These are phyloP conservation scores for Ochropleura plecta DNA, from an alignment of 2,888 invertebrate genomes.

Conservation along the genomic window DNA sequence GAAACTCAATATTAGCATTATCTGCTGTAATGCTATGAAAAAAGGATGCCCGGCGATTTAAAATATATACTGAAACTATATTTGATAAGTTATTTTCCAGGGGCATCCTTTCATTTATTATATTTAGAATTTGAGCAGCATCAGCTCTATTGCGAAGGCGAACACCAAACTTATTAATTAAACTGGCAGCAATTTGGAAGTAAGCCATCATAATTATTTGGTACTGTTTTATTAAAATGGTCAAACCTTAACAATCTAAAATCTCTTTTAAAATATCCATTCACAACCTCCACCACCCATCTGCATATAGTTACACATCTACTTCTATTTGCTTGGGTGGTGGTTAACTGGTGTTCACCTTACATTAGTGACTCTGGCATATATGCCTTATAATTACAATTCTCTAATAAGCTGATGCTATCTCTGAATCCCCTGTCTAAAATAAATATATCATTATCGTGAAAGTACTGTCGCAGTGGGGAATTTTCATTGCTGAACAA, in stretches of 20 bases:
- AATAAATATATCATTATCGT: conserved; percentile 19
- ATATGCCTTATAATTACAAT: conserved; percentile 9
- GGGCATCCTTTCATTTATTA: conserved; percentile 11
- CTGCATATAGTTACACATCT: no score
- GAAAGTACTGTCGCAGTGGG: conserved; percentile 7
- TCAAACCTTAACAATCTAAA: conserved; percentile 2
- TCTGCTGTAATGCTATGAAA: conserved; percentile 18
- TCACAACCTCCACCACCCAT: conserved; percentile 5
- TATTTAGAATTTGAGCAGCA: conserved; percentile 8
- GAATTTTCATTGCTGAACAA: conserved; percentile 16
- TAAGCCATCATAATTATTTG: conserved; percentile 26
- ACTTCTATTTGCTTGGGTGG: conserved; percentile 6
- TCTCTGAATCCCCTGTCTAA: conserved; percentile 15
- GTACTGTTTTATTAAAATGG: conserved; percentile 21
- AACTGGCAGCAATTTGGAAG: conserved; percentile 26
- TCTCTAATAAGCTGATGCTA: background rate
- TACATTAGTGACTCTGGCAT: conserved; percentile 13
- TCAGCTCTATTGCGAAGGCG: conserved; percentile 22
- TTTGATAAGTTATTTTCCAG: conserved; percentile 5
- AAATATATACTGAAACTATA: conserved; percentile 8
- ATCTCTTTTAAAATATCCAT: conserved; percentile 17
- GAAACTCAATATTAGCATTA: conserved; percentile 20
- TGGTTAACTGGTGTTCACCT: conserved; percentile 7
- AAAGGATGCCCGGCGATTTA: conserved; percentile 13
- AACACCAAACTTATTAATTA: conserved; percentile 36